Percentiles rank a stretch among this genome's conserved stretches.
These are phyloP conservation scores for Channa argus DNA, from an alignment of 2,113 vertebrate genomes.

Conservation along the genomic window DNA sequence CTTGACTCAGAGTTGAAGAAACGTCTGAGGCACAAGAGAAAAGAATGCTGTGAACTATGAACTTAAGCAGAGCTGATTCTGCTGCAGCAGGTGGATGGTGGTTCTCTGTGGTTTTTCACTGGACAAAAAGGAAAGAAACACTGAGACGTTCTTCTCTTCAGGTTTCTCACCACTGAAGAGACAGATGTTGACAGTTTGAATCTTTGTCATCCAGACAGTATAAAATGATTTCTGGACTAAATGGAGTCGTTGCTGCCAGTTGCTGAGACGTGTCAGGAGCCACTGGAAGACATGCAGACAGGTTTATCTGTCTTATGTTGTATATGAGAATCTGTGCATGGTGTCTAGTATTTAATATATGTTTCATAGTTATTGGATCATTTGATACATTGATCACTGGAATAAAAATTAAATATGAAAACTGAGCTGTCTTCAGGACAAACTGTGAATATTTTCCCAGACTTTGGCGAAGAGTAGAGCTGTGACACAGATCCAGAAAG, in stretches of 20 bases:
- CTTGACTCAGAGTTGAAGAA: no score
- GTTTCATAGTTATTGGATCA: neutral
- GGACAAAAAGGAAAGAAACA: no score
- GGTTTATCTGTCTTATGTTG: neutral
- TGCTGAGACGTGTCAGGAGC: neutral
- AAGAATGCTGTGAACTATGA: neutral
- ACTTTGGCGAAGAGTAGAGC: neutral
- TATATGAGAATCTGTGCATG: conserved; percentile 33
- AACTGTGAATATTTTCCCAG: neutral
- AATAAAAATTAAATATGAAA: conserved; percentile 19
- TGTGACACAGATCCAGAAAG: no score
- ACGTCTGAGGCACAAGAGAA: no score
- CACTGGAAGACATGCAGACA: conserved; percentile 4
- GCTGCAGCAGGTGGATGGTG: neutral
- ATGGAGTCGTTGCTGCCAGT: no score
- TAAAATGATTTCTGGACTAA: no score
- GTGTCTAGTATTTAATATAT: conserved; percentile 43
- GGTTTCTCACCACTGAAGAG: no score
- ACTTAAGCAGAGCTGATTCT: no score
- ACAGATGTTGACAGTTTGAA: no score
- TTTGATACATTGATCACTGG: conserved; percentile 30
- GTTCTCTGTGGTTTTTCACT: no score
- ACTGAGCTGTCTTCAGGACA: neutral
- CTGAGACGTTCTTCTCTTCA: no score
- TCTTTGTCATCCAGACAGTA: no score